Percentiles rank a stretch among this genome's conserved stretches.
Conservation (phyloP, 2,113 vertebrate species). For the Gopherus flavomarginatus region DNA sequence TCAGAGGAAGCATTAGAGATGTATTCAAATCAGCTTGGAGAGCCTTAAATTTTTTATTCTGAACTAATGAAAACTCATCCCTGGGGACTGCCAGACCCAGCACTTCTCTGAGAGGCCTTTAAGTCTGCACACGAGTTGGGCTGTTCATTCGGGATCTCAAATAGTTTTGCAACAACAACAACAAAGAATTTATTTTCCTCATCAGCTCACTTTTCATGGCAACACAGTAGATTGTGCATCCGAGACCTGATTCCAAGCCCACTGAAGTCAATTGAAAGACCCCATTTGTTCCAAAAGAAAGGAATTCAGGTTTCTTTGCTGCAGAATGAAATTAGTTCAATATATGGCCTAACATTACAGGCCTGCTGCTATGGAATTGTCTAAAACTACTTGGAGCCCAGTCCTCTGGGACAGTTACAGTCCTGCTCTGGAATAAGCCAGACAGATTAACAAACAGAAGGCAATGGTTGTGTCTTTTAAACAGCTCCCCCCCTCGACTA, state of each 20-base stretch:
- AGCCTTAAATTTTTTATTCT: rapidly evolving
- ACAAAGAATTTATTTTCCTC: rapidly evolving
- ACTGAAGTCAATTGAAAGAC: neutral
- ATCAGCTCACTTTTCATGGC: neutral
- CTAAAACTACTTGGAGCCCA: rapidly evolving
- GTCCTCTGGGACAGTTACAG: neutral
- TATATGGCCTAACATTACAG: rapidly evolving
- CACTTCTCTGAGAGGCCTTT: rapidly evolving
- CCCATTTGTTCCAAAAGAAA: neutral
- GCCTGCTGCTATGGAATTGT: rapidly evolving
- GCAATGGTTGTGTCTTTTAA: rapidly evolving
- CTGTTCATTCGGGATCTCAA: rapidly evolving
- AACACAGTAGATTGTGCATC: rapidly evolving
- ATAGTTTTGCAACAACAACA: neutral
- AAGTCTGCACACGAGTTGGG: neutral
- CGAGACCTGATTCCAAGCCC: rapidly evolving
- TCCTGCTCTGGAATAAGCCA: neutral
- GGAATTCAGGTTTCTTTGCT: neutral
- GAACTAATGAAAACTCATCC: neutral
- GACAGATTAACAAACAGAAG: rapidly evolving
- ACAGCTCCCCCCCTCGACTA: rapidly evolving
- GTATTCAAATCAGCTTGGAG: rapidly evolving
- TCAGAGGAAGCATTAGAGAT: neutral
- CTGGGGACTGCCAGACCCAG: rapidly evolving
- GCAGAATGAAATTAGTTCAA: rapidly evolving